phyloP scores from a whole-genome alignment of 2,797 vertebrate genomes.

The Centroberyx gerrardi region DNA sequence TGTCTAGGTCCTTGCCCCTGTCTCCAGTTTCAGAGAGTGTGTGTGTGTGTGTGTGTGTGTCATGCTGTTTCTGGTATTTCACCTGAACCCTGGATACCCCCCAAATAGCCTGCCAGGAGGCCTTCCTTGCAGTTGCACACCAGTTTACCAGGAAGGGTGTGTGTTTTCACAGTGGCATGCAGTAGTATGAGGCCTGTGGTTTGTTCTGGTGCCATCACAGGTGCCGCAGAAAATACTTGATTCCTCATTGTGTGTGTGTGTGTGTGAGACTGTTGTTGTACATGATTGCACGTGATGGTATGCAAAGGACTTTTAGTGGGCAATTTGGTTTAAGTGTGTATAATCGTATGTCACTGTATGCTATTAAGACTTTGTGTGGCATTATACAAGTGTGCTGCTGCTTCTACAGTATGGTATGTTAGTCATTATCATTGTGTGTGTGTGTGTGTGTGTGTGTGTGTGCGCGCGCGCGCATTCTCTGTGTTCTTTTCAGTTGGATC shows the following conservation, averaged over 20 bases:
- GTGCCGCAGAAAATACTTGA: slow-evolving; percentile 43
- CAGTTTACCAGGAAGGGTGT: slow-evolving; percentile 20
- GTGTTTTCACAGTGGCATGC: slow-evolving; percentile 50
- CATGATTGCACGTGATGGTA: slow-evolving; percentile 21
- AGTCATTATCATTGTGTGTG: no score
- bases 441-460: no score
- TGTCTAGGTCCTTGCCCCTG: slow-evolving; percentile 35
- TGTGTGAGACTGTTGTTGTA: slow-evolving; percentile 9
- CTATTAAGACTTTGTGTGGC: slow-evolving; percentile 17
- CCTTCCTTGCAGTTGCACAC: slow-evolving; percentile 23
- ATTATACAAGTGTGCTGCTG: slow-evolving; percentile 2
- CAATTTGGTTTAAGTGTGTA: slow-evolving; percentile 44
- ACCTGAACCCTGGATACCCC: slow-evolving; percentile 59
- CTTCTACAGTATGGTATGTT: neutral
- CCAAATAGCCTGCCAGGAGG: slow-evolving; percentile 59
- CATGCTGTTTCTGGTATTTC: slow-evolving; percentile 63
- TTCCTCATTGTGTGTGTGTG: slow-evolving; percentile 35
- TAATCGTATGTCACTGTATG: slow-evolving; percentile 27
- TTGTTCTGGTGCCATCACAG: slow-evolving; percentile 46
- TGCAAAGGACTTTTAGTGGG: slow-evolving; percentile 18
- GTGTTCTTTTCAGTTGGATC: no score
- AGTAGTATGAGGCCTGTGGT: slow-evolving; percentile 40
- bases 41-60: slow-evolving; percentile 26
- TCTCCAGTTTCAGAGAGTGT: slow-evolving; percentile 51
- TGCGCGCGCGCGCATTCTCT: no score